Percentiles rank a stretch among this genome's conserved stretches.
phyloP scores from a whole-genome alignment of 1,140 invertebrate genomes.

The Plutomurus gul region DNA sequence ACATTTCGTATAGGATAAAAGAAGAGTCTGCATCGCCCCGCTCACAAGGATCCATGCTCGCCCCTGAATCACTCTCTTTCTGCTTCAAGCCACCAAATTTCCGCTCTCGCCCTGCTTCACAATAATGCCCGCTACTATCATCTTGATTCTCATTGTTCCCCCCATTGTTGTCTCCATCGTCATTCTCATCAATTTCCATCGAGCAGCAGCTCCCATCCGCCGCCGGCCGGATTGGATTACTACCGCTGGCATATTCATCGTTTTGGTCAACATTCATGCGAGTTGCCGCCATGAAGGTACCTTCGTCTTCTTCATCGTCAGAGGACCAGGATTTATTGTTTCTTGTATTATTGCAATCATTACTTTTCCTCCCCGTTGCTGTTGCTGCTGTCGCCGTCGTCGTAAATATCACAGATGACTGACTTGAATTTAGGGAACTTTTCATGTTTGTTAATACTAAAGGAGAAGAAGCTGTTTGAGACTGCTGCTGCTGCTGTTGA shows the following conservation, averaged over 20 bases:
- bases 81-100: no score
- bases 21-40: background rate
- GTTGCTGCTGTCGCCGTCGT: background rate
- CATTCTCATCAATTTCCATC: slow-evolving; percentile 5
- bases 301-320: no score
- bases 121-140: background rate
- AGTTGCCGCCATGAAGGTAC: background rate
- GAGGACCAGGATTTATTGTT: no score
- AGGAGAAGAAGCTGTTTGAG: background rate
- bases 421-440: slow-evolving; percentile 21
- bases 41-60: background rate
- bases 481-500: background rate
- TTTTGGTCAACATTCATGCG: no score
- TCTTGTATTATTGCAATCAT: no score
- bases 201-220: no score
- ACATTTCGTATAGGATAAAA: background rate
- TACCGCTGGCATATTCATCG: no score
- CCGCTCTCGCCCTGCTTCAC: background rate
- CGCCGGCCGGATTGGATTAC: no score
- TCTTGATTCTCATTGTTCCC: background rate
- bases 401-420: slow-evolving; percentile 18
- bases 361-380: background rate
- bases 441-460: slow-evolving; percentile 18
- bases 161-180: background rate
- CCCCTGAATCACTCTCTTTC: background rate